Evolutionary conservation across 2,888 invertebrate genomes (phyloP), one percentile per base, ranked within the genome.

Genomic region (Cordylochernes scorpioides): DNA sequence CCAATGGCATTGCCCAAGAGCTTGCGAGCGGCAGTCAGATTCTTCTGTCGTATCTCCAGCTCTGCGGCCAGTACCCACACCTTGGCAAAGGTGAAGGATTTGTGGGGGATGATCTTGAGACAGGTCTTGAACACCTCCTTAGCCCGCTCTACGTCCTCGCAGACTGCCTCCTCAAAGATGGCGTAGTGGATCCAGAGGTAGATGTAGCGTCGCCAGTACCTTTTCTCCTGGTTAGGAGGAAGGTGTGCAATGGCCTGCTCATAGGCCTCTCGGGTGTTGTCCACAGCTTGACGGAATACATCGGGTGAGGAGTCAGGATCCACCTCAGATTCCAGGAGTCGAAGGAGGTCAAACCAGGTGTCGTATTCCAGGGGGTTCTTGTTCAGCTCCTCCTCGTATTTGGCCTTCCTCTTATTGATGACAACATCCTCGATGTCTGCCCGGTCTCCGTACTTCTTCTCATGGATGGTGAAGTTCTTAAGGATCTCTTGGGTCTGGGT

Each of bases 161-260:
- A 69, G 50, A 78, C 77, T 17, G 97, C 57, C 59, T 99, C 97
- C 59, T 97, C 97, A 58, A 71, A 97, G 3, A 97, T 55, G 0
- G 94, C 88, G 57, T 94, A 94, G 54, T 94, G 86, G 34, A 99
- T 86, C 97, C 97, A 99, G 15, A 99, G 58, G 52, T 99, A 97
- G 42, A 99, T 86, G 51, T 99, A 99, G 9, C 64, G 63, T 26
- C 91, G 63, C 97, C 97, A 99, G 50, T 73, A 80, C 44, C 84
- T 74, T 55, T 97, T 97, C 48, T 88, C 84, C 63, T 67, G 42
- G 14, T 6, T 13, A 22, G 86, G 91, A 15, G 97, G 97, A 13
- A 97, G 68, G 58, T 94, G 91, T 1, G 94, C 75, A 46, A 99
- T 91, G 3, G 97, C 94, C 43, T 86, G 64, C 57, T 99, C 97